Evolutionary conservation across 2,888 invertebrate genomes (phyloP).

Genomic region (Cyclophora albipunctata): DNA sequence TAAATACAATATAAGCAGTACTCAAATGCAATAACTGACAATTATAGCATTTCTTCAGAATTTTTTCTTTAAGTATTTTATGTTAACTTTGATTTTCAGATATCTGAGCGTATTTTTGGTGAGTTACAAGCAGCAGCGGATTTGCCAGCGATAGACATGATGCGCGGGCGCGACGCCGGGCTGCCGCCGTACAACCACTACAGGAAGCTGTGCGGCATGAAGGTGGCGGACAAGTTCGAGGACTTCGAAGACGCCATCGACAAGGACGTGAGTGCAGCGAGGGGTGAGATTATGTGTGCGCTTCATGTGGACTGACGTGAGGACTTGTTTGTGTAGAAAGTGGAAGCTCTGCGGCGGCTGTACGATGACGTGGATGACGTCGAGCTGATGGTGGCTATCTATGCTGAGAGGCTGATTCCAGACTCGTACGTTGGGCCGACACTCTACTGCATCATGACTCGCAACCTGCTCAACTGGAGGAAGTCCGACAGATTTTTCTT

Average conservation of each 20-base stretch:
- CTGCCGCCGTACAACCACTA: conserved; percentile 91
- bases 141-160: conserved; percentile 34
- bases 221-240: conserved; percentile 80
- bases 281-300: background rate
- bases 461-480: conserved; percentile 30
- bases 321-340: conserved; percentile 20
- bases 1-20: too few species aligned
- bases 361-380: conserved; percentile 33
- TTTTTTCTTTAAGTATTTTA: too few species aligned
- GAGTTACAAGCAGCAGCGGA: conserved; percentile 23
- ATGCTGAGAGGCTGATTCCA: conserved; percentile 25
- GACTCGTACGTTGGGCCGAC: conserved; percentile 24
- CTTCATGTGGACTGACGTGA: background rate
- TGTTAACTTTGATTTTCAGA: conserved; percentile 13
- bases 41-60: too few species aligned
- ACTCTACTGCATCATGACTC: conserved; percentile 31
- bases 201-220: conserved; percentile 85
- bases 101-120: conserved; percentile 27
- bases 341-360: conserved; percentile 26
- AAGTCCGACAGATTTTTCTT: conserved; percentile 33
- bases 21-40: too few species aligned
- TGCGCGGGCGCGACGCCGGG: conserved; percentile 82
- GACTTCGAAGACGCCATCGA: conserved; percentile 83
- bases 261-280: conserved; percentile 26
- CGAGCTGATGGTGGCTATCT: conserved; percentile 33